Evolutionary conservation across 2,113 vertebrate species (phyloP).

Genomic region (Hippocampus mohnikei): DNA sequence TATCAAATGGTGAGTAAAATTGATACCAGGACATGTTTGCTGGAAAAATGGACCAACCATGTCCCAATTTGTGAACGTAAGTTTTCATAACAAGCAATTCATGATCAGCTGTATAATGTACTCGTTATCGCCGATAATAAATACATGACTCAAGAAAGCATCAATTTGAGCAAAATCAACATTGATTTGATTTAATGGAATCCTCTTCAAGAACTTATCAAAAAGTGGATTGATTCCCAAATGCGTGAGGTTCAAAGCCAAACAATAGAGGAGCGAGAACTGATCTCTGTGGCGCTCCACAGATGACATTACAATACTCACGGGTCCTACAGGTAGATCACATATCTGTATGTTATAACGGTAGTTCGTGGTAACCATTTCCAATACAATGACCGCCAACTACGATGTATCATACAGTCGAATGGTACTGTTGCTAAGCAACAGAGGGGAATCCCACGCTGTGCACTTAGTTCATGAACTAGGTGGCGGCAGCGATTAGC

Average conservation of each 20-base stretch:
- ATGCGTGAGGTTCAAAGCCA: neutral
- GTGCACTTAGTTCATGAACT: no score
- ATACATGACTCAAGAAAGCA: neutral
- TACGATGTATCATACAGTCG: no score
- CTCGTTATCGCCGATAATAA: neutral
- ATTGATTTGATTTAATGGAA: neutral
- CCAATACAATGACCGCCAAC: no score
- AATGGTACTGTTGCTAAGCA: no score
- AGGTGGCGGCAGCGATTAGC: no score
- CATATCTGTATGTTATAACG: no score
- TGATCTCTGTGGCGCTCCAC: no score
- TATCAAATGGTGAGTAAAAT: constrained; percentile 44
- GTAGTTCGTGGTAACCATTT: no score
- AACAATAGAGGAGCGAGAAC: no score
- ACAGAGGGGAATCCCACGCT: no score
- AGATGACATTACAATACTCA: no score
- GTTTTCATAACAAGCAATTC: constrained; percentile 5
- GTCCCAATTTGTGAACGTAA: constrained; percentile 48
- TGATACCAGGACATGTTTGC: constrained; percentile 20
- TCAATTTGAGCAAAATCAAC: neutral
- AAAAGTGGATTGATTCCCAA: neutral
- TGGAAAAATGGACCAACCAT: constrained; percentile 35
- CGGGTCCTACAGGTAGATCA: no score
- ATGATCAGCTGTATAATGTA: neutral
- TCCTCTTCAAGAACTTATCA: neutral